phyloP scores from a whole-genome alignment of 2,113 vertebrate genomes.

The Indicator maculatus region DNA sequence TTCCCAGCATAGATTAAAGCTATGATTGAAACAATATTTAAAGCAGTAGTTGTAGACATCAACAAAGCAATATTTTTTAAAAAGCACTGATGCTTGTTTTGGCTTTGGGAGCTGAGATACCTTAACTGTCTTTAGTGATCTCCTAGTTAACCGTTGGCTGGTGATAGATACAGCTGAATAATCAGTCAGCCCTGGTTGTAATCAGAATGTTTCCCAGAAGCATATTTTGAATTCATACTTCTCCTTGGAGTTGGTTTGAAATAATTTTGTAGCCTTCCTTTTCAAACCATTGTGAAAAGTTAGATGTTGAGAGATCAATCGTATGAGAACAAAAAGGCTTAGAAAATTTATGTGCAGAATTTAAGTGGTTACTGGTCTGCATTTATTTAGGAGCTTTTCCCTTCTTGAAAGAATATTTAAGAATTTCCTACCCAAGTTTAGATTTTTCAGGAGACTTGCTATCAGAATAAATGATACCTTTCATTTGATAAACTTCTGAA shows the following conservation, averaged over 20 bases:
- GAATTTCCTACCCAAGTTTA: not conserved
- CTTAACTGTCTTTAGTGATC: not conserved
- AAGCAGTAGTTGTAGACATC: not conserved
- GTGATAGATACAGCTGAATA: not conserved
- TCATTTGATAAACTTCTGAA: not conserved
- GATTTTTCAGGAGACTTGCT: not conserved
- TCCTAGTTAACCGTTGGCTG: not conserved
- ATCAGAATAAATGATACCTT: not conserved
- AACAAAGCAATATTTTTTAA: not conserved
- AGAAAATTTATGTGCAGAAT: not conserved
- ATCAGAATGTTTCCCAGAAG: not conserved
- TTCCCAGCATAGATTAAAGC: not conserved
- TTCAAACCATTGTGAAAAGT: not conserved
- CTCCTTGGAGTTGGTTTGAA: not conserved
- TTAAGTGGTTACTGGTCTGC: not conserved
- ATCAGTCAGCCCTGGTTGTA: not conserved
- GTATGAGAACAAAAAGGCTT: not conserved
- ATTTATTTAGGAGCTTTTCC: not conserved
- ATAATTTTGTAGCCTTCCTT: not conserved
- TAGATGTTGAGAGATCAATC: not conserved
- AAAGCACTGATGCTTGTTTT: not conserved
- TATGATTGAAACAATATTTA: not conserved
- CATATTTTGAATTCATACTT: not conserved
- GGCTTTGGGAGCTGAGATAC: not conserved
- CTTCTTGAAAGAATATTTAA: not conserved